These are phyloP conservation scores for Ommatoiulus sabulosus DNA, from an alignment of 2,888 invertebrate species.

Conservation along the genomic window DNA sequence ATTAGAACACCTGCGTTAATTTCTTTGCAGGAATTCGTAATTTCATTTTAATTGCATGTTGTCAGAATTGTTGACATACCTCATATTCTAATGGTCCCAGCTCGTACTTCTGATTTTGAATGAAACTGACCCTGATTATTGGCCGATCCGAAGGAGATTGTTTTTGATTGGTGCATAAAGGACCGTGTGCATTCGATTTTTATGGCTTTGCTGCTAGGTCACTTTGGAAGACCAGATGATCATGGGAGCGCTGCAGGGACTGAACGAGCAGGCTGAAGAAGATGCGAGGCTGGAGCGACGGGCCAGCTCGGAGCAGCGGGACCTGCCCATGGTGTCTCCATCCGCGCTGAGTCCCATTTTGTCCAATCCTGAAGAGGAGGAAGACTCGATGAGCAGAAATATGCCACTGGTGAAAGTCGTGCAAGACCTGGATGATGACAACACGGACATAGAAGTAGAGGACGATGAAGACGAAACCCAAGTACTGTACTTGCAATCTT, in stretches of 20 bases:
- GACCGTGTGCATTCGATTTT: conserved; percentile 14
- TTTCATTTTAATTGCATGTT: no score
- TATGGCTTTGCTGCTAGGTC: conserved; percentile 74
- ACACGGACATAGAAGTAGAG: neutral
- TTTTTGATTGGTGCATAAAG: neutral
- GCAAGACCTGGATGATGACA: conserved; percentile 30
- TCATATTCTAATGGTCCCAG: no score
- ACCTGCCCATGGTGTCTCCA: conserved; percentile 55
- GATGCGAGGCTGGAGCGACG: conserved; percentile 78
- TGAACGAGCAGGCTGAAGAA: conserved; percentile 93
- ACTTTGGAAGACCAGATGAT: conserved; percentile 96
- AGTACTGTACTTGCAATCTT: conserved; percentile 52
- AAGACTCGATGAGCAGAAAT: conserved; percentile 31
- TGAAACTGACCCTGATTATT: neutral
- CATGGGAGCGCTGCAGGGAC: conserved; percentile 89
- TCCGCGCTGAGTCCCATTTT: conserved; percentile 64
- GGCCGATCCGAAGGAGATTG: neutral
- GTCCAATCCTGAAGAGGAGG: conserved; percentile 62
- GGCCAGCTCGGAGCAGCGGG: conserved; percentile 60
- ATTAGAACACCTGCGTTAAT: no score
- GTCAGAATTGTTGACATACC: no score
- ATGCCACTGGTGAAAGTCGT: neutral
- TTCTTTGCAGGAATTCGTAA: no score
- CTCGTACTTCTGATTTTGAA: no score
- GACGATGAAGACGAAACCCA: conserved; percentile 52